Conservation (phyloP, 2,888 invertebrate species). For the Agrotis segetum region DNA sequence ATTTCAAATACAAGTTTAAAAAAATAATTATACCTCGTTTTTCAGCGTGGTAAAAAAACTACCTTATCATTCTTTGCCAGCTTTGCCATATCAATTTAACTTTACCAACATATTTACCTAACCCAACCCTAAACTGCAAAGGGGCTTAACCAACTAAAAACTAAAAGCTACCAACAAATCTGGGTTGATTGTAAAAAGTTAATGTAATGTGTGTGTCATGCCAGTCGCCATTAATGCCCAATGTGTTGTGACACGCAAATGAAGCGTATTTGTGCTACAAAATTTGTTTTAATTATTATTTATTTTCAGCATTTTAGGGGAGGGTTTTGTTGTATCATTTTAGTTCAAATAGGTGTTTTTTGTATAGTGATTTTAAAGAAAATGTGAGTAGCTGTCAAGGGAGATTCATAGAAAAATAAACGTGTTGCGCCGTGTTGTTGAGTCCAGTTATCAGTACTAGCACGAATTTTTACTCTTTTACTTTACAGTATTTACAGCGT, state of each 20-base stretch:
- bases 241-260: slow-evolving; percentile 62
- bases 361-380: neutral
- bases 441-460: no score
- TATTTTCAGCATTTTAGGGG: slow-evolving; percentile 38
- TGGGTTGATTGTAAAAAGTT: slow-evolving; percentile 69
- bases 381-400: neutral
- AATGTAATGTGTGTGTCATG: slow-evolving; percentile 66
- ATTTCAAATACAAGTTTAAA: no score
- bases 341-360: neutral
- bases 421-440: neutral
- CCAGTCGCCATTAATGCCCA: slow-evolving; percentile 57
- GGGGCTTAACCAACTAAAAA: slow-evolving; percentile 57
- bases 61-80: neutral
- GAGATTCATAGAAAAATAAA: neutral
- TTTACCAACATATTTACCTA: slow-evolving; percentile 34
- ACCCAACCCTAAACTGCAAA: slow-evolving; percentile 57
- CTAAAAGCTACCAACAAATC: slow-evolving; percentile 63
- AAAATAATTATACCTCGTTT: neutral
- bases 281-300: slow-evolving; percentile 47
- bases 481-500: no score
- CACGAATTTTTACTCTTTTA: no score
- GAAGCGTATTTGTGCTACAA: slow-evolving; percentile 58
- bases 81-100: slow-evolving; percentile 15
- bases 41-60: neutral
- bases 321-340: slow-evolving; percentile 19